Conservation (phyloP, 2,797 vertebrate species). For the Hylomyscus alleni region DNA sequence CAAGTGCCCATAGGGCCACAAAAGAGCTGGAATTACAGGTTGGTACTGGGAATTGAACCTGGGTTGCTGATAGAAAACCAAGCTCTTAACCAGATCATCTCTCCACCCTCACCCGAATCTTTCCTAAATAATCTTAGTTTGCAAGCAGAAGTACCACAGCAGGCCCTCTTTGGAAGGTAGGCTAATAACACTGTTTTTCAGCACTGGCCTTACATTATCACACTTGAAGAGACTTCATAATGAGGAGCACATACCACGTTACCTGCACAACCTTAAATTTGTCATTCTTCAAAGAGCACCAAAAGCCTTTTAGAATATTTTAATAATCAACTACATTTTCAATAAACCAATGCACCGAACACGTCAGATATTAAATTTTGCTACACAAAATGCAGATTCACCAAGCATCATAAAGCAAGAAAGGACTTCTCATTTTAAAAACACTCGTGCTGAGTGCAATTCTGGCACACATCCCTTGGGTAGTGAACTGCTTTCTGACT, state of each 20-base stretch:
- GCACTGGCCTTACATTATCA: neutral
- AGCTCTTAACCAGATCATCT: neutral
- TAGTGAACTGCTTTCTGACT: neutral
- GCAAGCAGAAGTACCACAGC: no score
- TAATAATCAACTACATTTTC: conserved; percentile 32
- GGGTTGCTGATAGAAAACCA: neutral
- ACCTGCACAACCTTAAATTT: neutral
- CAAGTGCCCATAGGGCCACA: neutral
- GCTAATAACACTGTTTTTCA: neutral
- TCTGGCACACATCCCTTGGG: neutral
- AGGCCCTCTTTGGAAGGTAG: neutral
- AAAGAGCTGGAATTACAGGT: no score
- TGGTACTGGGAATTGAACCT: neutral
- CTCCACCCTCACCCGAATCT: neutral
- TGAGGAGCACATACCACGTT: neutral
- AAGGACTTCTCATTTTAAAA: conserved; percentile 23
- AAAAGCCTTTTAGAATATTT: conserved; percentile 40
- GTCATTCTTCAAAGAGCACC: neutral
- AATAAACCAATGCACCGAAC: conserved; percentile 14
- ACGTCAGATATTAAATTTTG: neutral
- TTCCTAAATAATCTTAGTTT: neutral
- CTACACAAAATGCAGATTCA: conserved; percentile 5
- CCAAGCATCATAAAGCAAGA: neutral
- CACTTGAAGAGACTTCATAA: neutral
- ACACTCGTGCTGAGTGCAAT: neutral